phyloP scores from a whole-genome alignment of 2,888 invertebrate species.

The Epinotia nisella region DNA sequence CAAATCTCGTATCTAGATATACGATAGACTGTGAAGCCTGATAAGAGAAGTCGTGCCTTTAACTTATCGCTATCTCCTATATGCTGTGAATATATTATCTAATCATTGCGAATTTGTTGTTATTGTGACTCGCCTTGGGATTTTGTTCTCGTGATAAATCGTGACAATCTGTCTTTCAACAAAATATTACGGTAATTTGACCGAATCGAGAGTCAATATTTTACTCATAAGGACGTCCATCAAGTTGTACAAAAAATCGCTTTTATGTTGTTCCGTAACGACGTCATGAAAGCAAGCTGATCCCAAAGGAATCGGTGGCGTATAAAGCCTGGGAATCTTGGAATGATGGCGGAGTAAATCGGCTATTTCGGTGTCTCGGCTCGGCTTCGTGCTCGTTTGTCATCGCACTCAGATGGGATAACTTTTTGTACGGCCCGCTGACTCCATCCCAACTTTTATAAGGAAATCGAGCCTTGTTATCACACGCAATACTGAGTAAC shows the following conservation, averaged over 20 bases:
- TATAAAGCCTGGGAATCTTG: constrained; percentile 53
- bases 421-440: constrained; percentile 79
- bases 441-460: constrained; percentile 77
- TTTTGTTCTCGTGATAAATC: constrained; percentile 16
- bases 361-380: constrained; percentile 69
- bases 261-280: constrained; percentile 51
- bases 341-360: constrained; percentile 76
- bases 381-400: constrained; percentile 72
- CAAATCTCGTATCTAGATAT: constrained; percentile 35
- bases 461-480: constrained; percentile 73
- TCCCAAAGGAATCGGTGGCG: constrained; percentile 54
- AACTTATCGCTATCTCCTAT: constrained; percentile 12
- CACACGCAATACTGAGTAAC: constrained; percentile 65
- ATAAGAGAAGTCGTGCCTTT: constrained; percentile 15
- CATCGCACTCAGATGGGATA: constrained; percentile 78
- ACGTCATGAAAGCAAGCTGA: constrained; percentile 54
- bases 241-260: constrained; percentile 24
- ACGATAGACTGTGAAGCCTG: constrained; percentile 27
- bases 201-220: constrained; percentile 11
- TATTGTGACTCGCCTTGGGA: constrained; percentile 10
- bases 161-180: not conserved
- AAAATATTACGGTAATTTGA: not conserved
- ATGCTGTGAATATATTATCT: constrained; percentile 15
- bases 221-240: not conserved
- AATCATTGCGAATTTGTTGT: constrained; percentile 38